phyloP scores from a whole-genome alignment of 2,797 vertebrate species.

The Chelon auratus region DNA sequence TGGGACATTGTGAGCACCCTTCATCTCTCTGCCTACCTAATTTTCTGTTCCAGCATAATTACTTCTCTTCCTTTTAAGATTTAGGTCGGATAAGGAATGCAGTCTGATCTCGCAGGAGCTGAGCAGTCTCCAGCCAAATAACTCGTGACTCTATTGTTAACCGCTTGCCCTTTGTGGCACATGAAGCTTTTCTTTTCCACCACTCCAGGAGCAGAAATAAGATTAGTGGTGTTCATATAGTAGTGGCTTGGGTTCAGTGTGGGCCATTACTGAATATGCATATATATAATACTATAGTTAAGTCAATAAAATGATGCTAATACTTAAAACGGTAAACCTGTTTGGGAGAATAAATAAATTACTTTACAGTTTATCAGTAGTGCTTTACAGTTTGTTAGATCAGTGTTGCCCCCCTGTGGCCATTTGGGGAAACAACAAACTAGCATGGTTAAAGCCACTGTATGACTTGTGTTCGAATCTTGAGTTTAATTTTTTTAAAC shows the following conservation, averaged over 20 bases:
- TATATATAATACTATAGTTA: conserved; percentile 7
- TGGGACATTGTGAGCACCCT: conserved; percentile 15
- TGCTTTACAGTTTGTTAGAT: conserved; percentile 18
- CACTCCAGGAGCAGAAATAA: conserved; percentile 34
- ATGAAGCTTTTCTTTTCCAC: conserved; percentile 46
- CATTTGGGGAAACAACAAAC: conserved; percentile 25
- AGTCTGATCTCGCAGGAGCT: conserved; percentile 71
- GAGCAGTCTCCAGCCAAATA: conserved; percentile 65
- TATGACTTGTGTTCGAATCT: neutral
- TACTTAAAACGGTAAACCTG: conserved; percentile 26
- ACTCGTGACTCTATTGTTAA: conserved; percentile 79
- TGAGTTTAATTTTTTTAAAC: neutral
- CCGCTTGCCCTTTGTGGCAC: conserved; percentile 55
- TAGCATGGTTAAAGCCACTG: neutral
- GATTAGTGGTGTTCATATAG: conserved; percentile 54
- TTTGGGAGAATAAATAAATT: conserved; percentile 48
- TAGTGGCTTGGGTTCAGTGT: conserved; percentile 9
- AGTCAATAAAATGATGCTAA: conserved; percentile 20
- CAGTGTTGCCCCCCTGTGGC: conserved; percentile 76
- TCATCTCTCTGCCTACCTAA: conserved; percentile 20
- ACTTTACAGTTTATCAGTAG: neutral
- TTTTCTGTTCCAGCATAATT: conserved; percentile 56
- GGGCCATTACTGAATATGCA: neutral
- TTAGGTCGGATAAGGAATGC: conserved; percentile 74
- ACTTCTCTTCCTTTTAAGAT: conserved; percentile 69